Conservation (phyloP, 2,888 invertebrate species). For the Cancer borealis region DNA sequence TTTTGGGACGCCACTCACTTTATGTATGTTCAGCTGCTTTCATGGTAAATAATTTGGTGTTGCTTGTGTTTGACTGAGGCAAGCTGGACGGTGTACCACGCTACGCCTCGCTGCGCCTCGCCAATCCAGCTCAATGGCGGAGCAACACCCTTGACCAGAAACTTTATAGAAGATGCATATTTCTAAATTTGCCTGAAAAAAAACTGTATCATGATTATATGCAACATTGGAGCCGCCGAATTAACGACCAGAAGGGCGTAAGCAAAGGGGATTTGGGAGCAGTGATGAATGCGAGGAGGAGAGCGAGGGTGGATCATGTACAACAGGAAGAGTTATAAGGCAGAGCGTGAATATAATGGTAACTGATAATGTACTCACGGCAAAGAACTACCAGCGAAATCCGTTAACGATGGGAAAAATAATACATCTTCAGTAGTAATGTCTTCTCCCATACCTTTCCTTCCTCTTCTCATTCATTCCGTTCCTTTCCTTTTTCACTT, state of each 20-base stretch:
- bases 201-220: not conserved
- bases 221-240: not conserved
- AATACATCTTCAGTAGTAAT: not conserved
- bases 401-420: too few species aligned
- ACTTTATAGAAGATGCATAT: not conserved
- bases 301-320: too few species aligned
- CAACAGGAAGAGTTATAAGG: too few species aligned
- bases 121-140: not conserved
- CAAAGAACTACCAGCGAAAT: too few species aligned
- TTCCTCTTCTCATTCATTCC: not conserved
- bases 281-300: too few species aligned
- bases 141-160: not conserved
- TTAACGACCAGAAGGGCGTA: not conserved
- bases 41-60: slow-evolving; percentile 28
- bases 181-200: not conserved
- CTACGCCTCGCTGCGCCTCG: not conserved
- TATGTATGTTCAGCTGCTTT: slow-evolving; percentile 21
- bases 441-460: not conserved
- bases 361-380: too few species aligned
- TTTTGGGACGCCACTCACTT: not conserved
- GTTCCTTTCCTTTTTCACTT: not conserved
- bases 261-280: too few species aligned
- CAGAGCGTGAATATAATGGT: too few species aligned
- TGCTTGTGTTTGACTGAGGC: not conserved
- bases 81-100: not conserved